A percentile compares a stretch with the other conserved stretches of the same genome.
These are phyloP conservation scores for Chitala chitala DNA, from an alignment of 2,113 vertebrate genomes.

Conservation along the genomic window DNA sequence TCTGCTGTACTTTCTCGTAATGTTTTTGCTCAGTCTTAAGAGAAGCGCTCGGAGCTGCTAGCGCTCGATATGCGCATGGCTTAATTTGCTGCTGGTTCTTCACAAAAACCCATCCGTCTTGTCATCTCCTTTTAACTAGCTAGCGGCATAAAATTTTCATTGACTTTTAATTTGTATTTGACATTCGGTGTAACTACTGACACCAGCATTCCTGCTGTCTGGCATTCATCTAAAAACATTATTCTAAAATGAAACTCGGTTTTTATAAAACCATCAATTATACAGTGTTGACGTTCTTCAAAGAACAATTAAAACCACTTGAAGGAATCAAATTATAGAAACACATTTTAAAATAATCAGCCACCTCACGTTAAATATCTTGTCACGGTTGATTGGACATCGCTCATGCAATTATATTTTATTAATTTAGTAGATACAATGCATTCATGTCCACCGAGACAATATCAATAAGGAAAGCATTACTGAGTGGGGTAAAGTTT, in stretches of 20 bases:
- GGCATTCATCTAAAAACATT: background rate
- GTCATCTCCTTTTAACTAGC: background rate
- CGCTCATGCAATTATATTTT: background rate
- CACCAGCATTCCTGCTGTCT: background rate
- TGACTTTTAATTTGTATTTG: slow-evolving; percentile 13
- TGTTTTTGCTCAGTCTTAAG: too few species aligned
- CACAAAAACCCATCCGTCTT: slow-evolving; percentile 7
- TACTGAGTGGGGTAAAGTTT: background rate
- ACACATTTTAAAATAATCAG: background rate
- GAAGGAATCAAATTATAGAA: background rate
- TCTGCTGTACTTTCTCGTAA: too few species aligned
- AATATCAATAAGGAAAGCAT: too few species aligned
- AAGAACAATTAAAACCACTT: background rate
- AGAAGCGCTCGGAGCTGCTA: background rate
- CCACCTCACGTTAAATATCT: background rate
- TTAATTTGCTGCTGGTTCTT: background rate
- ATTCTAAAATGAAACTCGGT: background rate
- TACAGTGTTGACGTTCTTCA: background rate
- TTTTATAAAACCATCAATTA: slow-evolving; percentile 1
- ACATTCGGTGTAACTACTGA: background rate
- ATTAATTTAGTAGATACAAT: background rate
- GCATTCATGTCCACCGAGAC: too few species aligned
- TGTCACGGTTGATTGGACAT: background rate
- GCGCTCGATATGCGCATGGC: background rate
- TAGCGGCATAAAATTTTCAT: slow-evolving; percentile 18